Base-by-base conservation (phyloP, 2,113 vertebrate genomes). In the Paralichthys olivaceus region DNA sequence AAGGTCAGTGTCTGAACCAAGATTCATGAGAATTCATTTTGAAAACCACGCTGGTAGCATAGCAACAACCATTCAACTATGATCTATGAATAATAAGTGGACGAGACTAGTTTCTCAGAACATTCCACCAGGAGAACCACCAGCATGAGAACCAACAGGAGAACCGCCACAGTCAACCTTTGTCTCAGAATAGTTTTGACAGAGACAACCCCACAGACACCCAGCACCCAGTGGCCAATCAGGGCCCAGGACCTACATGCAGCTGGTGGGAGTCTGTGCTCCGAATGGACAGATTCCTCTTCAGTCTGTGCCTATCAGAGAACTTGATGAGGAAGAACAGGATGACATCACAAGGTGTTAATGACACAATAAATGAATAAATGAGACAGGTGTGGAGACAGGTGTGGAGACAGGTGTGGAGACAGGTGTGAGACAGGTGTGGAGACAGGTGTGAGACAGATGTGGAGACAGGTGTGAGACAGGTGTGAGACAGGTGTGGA, bases 201-300 rank as follows among this genome's bases (percentile, higher is more conserved):
- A 59, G 40, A 22, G 47, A 49, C 5, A 58, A 23, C 54, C 26
- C 28, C 13, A 53, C n/a, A 63, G 9, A 72, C 34, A 55, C 11
- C 20, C 23, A 5, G 7, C 11, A 76, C 34, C 59, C 20, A 34
- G 25, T 3, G 47, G 40, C 81, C 84, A 84, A 80, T 81, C 67
- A 84, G 63, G 14, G 66, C 2, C 11, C 25, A 69, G 74, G 57
- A 92, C 92, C 79, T 92, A 93, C 92, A 25, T 90, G 86, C 29
- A 43, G 75, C 59, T 77, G 82, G 8, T 66, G 58, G 60, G 86
- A 72, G 67, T 26, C 84, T 77, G 87, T 49, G 84, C 86, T 91
- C 32, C 76, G 87, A 83, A 84, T 75, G 72, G 92, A 93, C 80
- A 90, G 87, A 72, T 90, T 94, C 87, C 91, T 91, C 86, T 69